These are phyloP conservation scores for Vireo griseus DNA, from an alignment of 2,797 vertebrate species.

Conservation along the genomic window DNA sequence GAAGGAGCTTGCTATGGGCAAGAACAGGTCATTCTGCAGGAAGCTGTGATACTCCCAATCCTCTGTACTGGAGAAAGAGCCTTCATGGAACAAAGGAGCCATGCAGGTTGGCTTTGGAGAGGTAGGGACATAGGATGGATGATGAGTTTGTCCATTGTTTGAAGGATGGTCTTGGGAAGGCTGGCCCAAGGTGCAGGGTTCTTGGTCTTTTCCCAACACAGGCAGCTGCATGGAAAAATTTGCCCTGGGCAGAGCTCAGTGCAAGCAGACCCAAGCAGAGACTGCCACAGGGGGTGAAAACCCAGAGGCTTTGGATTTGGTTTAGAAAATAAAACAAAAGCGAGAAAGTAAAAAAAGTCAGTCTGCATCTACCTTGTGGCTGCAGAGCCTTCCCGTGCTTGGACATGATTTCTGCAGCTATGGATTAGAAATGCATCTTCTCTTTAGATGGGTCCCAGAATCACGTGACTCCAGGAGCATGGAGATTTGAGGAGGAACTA, in stretches of 20 bases:
- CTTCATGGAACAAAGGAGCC: neutral
- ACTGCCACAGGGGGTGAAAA: neutral
- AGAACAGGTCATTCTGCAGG: neutral
- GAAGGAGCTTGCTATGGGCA: neutral
- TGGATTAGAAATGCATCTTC: neutral
- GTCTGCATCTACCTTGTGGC: neutral
- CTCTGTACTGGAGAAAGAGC: neutral
- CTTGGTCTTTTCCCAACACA: neutral
- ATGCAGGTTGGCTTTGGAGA: neutral
- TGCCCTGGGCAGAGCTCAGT: neutral
- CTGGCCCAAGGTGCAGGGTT: neutral
- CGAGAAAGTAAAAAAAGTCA: neutral
- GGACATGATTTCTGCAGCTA: neutral
- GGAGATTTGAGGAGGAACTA: neutral
- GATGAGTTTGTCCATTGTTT: neutral
- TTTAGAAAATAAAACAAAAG: neutral
- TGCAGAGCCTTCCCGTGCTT: neutral
- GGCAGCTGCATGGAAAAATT: neutral
- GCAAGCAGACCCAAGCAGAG: neutral
- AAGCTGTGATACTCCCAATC: neutral
- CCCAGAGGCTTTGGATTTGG: neutral
- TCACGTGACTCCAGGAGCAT: fast-evolving
- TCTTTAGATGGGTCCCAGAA: neutral
- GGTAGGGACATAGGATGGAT: fast-evolving
- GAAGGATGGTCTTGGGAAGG: neutral